Conservation (phyloP, 2,113 vertebrate species). For the Lasiurus borealis region DNA sequence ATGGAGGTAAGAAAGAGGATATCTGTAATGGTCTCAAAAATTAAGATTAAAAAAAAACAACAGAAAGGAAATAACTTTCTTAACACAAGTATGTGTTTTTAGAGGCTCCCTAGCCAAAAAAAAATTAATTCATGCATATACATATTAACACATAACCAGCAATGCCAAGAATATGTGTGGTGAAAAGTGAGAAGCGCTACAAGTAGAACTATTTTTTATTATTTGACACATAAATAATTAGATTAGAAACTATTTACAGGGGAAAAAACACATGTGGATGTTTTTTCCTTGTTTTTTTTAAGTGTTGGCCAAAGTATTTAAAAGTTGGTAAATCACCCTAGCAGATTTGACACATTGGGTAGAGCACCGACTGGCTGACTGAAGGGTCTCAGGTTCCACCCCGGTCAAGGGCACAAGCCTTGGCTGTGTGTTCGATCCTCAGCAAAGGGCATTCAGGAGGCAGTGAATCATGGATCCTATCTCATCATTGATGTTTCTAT, state of each 20-base stretch:
- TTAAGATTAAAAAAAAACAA: no score
- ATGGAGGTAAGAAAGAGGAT: no score
- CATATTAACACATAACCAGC: not conserved
- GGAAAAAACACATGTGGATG: not conserved
- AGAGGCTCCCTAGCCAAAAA: constrained; percentile 30
- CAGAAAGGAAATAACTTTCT: not conserved
- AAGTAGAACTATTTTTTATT: not conserved
- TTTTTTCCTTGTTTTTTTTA: no score
- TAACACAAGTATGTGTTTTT: not conserved
- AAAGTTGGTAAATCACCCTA: not conserved
- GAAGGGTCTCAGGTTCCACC: no score
- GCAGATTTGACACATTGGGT: no score
- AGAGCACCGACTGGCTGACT: no score
- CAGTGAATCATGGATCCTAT: no score
- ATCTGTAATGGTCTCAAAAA: no score
- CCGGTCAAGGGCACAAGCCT: no score
- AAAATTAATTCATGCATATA: not conserved
- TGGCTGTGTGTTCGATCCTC: no score
- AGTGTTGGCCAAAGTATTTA: not conserved
- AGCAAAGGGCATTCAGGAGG: no score
- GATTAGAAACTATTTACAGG: not conserved
- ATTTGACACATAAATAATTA: not conserved
- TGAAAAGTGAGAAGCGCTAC: not conserved
- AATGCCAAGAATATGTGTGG: not conserved
- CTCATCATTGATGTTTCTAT: no score